Base-by-base conservation (phyloP, 1,140 invertebrate species). In the Wiebesia pumilae region DNA sequence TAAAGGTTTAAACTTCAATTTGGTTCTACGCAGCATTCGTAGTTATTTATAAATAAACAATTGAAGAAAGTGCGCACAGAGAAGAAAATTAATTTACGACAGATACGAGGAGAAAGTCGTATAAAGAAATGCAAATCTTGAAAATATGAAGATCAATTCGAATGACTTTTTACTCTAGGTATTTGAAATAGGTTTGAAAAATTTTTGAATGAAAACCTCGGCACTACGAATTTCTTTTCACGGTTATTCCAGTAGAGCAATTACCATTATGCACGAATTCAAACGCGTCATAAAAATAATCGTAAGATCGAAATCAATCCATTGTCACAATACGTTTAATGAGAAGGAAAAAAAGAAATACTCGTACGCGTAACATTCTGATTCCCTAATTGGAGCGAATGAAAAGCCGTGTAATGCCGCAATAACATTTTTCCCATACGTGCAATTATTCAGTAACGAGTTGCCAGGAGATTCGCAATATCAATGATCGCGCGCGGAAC, bases 391-490 rank as follows among this genome's bases (percentile, higher is more conserved):
- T 71, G 19, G 33, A 51, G n/a, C 16, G 38, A 80, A 80, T 58
- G 62, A 78, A 78, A 78, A 80, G 14, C 10, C 21, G 33, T 40
- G 33, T 40, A 67, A 51, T 78, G 78, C 58, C 43, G 54, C 30
- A 71, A 84, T 85, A 69, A 69, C 35, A n/a, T 85, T 79, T 69
- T 73, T 85, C 35, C 51, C 77, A 27, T 65, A 40, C 33, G 51
- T n/a, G 84, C 65, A 85, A 85, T 85, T 62, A 81, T 80, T 85
- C 65, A 19, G 78, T 71, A 85, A 73, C 62, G 62, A 85, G 84
- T 81, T 21, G 75, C 35, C 10, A 7, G 24, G 38, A 35, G 73
- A 47, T 47, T 43, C 71, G 71, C 21, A 12, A 75, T 75, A 75
- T 43, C 38, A 75, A 75, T n/a, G 71, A 75, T 79, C 77, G 77